Conservation (phyloP, 1,140 invertebrate genomes). For the Atta colombica region DNA sequence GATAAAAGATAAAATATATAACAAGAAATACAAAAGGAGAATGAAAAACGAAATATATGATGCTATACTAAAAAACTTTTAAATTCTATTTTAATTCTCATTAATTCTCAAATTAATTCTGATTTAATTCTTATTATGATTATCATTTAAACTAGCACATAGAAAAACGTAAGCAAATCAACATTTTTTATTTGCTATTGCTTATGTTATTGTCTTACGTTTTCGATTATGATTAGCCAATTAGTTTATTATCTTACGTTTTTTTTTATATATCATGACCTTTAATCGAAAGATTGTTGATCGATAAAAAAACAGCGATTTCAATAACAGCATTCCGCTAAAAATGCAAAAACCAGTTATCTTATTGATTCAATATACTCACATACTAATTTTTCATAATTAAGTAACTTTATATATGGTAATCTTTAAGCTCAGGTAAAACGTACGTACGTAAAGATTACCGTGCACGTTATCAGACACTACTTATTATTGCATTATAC, state of each 20-base stretch:
- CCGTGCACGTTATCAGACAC: neutral
- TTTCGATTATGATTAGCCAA: too few species aligned
- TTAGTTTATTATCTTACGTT: too few species aligned
- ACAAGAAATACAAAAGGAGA: neutral
- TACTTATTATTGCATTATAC: neutral
- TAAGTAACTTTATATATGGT: neutral
- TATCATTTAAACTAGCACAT: too few species aligned
- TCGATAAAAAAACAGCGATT: neutral
- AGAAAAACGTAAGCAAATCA: too few species aligned
- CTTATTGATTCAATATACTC: too few species aligned
- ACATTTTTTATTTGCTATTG: too few species aligned
- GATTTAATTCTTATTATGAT: too few species aligned
- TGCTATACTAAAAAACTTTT: neutral
- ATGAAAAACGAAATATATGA: neutral
- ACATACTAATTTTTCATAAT: neutral
- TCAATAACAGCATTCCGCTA: neutral
- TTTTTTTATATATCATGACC: too few species aligned
- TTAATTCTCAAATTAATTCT: neutral
- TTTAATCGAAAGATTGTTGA: too few species aligned
- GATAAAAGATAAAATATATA: conserved; percentile 6
- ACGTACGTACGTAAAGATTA: too few species aligned
- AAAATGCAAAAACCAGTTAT: neutral
- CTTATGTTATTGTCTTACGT: too few species aligned
- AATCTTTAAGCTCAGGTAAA: too few species aligned
- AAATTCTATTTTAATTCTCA: neutral